Evolutionary conservation across 2,888 invertebrate genomes (phyloP), one percentile per base, ranked within the genome.

Genomic region (Azorinus chamasolen): DNA sequence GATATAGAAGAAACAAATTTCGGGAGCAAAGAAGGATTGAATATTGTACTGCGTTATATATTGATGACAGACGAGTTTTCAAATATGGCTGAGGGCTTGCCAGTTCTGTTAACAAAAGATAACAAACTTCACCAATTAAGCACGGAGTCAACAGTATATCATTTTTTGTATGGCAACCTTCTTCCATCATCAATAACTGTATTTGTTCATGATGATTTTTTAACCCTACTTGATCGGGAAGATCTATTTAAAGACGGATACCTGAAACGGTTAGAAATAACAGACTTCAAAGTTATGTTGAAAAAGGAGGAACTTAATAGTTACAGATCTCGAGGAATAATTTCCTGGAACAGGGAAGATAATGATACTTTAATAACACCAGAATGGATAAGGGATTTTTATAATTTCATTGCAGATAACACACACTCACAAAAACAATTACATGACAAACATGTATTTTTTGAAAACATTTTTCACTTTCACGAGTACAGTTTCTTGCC

Each of bases 341-440:
- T 63, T 4, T 16, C 14, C n/a, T 63, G 63, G 63, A 24, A 53
- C 1, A 50, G 12, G 4, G 10, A 10, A 18, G 20, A n/a, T 22
- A 46, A 24, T 25, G 27, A 45, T 8, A 27, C 1, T 2, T 45
- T 59, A 20, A 45, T 46, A 16, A 18, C 46, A 16, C 18, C 20
- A n/a, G 16, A 46, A n/a, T 59, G 59, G 59, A 45, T 59, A 4
- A 18, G 18, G 8, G 18, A 32, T 20, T 59, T 59, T 59, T 59
- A 46, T 45, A 59, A 59, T 46, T 59, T 59, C 18, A 46, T 59
- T n/a, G n/a, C 4, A 27, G 45, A 45, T n/a, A 27, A n/a, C 3
- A 25, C 25, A 10, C n/a, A n/a, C n/a, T 32, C 32, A 32, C 4
- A 10, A 32, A 4, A 32, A 32, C 32, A 4, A 4, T 6, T 10